These are phyloP conservation scores for Drosophila hawaiiensis DNA, from an alignment of 2,888 invertebrate species.

Conservation along the genomic window DNA sequence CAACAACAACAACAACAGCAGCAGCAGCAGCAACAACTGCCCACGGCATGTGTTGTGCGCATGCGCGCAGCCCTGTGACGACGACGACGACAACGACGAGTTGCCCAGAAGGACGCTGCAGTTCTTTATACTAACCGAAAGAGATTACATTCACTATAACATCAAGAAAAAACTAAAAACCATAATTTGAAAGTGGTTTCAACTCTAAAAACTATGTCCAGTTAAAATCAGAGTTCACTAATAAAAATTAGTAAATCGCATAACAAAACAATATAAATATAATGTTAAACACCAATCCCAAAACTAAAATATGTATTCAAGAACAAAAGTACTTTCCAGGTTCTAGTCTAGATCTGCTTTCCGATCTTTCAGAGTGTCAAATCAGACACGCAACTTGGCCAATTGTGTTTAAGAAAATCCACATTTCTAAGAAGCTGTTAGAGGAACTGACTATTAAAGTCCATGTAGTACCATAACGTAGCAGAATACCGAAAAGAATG, in stretches of 20 bases:
- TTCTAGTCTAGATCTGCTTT: not conserved
- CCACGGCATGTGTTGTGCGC: conserved; percentile 79
- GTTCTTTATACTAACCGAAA: conserved; percentile 14
- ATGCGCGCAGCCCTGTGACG: conserved; percentile 69
- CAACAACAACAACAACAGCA: conserved; percentile 35
- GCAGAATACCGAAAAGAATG: not conserved
- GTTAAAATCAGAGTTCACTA: not conserved
- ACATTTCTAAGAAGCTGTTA: not conserved
- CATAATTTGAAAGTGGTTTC: not conserved
- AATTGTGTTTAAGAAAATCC: not conserved
- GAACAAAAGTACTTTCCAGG: too few relatives aligned
- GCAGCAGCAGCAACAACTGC: conserved; percentile 51
- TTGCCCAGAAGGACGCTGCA: conserved; percentile 42
- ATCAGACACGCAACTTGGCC: not conserved
- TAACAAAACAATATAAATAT: not conserved
- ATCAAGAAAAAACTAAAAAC: not conserved
- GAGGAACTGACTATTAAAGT: not conserved
- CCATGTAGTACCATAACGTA: not conserved
- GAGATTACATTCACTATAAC: conserved; percentile 8
- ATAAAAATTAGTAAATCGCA: not conserved
- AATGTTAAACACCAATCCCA: not conserved
- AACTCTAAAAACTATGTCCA: not conserved
- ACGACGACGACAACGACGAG: conserved; percentile 15
- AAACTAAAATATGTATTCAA: not conserved
- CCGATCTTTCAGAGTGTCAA: not conserved